Conservation (phyloP, 2,888 invertebrate genomes). For the Danaus chrysippus region DNA sequence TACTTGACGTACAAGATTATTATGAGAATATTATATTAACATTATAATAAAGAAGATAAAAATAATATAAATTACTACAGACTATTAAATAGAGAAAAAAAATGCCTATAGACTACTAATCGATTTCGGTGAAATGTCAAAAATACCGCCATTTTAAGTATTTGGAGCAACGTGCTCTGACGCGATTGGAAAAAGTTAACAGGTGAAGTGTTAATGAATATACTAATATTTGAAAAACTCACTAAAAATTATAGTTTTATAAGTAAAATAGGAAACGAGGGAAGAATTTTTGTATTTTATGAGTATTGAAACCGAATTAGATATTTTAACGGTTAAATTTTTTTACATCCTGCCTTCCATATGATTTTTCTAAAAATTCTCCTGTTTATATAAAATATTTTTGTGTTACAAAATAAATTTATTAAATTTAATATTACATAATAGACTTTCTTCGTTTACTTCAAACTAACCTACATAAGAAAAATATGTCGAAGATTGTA, state of each 20-base stretch:
- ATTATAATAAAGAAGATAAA: too few relatives aligned
- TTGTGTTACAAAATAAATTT: too few relatives aligned
- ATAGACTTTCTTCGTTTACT: too few relatives aligned
- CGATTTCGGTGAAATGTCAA: slow-evolving; percentile 20
- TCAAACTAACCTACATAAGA: too few relatives aligned
- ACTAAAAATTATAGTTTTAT: slow-evolving; percentile 4
- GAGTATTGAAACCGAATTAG: too few relatives aligned
- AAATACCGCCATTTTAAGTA: slow-evolving; percentile 19
- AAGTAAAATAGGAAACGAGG: neutral
- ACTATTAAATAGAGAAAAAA: neutral
- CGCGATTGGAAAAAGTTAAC: slow-evolving; percentile 24
- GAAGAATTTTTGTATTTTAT: neutral
- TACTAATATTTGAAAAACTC: slow-evolving; percentile 13
- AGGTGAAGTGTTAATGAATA: slow-evolving; percentile 25
- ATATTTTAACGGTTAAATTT: too few relatives aligned
- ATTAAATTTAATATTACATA: too few relatives aligned
- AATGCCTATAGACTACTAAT: slow-evolving; percentile 7
- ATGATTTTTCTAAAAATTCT: too few relatives aligned
- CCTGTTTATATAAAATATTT: too few relatives aligned
- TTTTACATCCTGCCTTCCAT: too few relatives aligned
- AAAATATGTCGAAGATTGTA: neutral
- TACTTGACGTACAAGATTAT: too few relatives aligned
- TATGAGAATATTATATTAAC: too few relatives aligned
- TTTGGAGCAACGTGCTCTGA: slow-evolving; percentile 15
- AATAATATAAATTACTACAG: neutral